Conservation (phyloP, 2,888 invertebrate species). For the Lasius platythorax region DNA sequence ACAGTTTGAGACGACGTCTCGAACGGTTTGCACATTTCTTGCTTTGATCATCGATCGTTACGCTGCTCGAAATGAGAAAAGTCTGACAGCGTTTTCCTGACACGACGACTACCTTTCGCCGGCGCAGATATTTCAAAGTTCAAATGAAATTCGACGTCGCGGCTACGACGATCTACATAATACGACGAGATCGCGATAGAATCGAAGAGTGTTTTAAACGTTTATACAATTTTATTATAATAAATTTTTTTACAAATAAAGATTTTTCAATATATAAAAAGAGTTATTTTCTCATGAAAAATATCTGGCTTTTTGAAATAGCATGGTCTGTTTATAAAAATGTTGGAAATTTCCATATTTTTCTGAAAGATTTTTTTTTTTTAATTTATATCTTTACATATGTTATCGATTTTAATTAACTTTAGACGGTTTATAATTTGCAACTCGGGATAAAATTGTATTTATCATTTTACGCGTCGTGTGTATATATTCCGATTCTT, state of each 20-base stretch:
- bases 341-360: neutral
- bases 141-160: slow-evolving; percentile 13
- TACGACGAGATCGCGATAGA: neutral
- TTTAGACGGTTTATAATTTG: neutral
- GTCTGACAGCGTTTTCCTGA: slow-evolving; percentile 40
- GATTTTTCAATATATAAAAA: neutral
- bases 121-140: slow-evolving; percentile 30
- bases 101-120: slow-evolving; percentile 30
- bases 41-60: slow-evolving; percentile 55
- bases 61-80: slow-evolving; percentile 50
- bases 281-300: neutral
- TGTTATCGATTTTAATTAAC: neutral
- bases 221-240: neutral
- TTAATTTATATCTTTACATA: neutral
- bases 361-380: neutral
- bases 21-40: slow-evolving; percentile 43
- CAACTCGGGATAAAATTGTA: neutral
- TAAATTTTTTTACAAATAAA: neutral
- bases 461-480: neutral
- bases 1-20: slow-evolving; percentile 47
- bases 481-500: neutral
- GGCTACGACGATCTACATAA: neutral
- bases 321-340: neutral
- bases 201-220: neutral
- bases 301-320: neutral